phyloP scores from a whole-genome alignment of 2,888 invertebrate genomes.

The Drosophila aldrichi region DNA sequence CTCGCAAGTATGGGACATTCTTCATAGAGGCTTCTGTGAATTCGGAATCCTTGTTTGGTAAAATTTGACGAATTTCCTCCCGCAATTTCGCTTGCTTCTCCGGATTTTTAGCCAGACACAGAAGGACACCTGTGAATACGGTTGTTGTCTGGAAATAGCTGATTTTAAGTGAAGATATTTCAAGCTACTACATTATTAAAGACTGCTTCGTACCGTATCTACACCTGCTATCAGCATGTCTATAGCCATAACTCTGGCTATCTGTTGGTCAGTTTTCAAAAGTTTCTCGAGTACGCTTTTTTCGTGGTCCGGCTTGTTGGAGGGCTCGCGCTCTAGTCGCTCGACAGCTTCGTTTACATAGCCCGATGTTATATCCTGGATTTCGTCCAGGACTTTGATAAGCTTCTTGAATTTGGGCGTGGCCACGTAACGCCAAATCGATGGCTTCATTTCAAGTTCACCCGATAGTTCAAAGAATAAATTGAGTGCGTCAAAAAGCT shows the following conservation, averaged over 20 bases:
- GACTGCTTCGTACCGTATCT: constrained; percentile 88
- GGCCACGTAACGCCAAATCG: constrained; percentile 51
- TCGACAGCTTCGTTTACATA: constrained; percentile 83
- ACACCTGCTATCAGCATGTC: constrained; percentile 90
- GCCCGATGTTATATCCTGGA: constrained; percentile 70
- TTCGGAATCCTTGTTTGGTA: constrained; percentile 85
- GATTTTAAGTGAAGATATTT: not conserved
- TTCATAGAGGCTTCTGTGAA: constrained; percentile 86
- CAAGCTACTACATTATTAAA: not conserved
- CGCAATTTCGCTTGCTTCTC: constrained; percentile 88
- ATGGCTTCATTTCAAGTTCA: constrained; percentile 55
- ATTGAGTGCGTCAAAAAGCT: constrained; percentile 53
- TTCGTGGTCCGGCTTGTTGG: constrained; percentile 61
- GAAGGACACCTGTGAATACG: constrained; percentile 59
- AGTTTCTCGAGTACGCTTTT: constrained; percentile 89
- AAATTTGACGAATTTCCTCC: constrained; percentile 86
- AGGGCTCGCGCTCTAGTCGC: constrained; percentile 56
- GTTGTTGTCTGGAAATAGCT: constrained; percentile 63
- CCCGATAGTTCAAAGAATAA: constrained; percentile 36
- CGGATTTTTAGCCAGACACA: constrained; percentile 87
- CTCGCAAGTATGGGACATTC: constrained; percentile 88
- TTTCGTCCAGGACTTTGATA: constrained; percentile 66
- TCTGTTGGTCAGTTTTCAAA: constrained; percentile 87
- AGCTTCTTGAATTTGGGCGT: constrained; percentile 48
- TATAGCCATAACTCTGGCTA: constrained; percentile 89